Percentiles rank a stretch among this genome's conserved stretches.
These are phyloP conservation scores for Andricus quercusramuli DNA, from an alignment of 2,888 invertebrate genomes.

Conservation along the genomic window DNA sequence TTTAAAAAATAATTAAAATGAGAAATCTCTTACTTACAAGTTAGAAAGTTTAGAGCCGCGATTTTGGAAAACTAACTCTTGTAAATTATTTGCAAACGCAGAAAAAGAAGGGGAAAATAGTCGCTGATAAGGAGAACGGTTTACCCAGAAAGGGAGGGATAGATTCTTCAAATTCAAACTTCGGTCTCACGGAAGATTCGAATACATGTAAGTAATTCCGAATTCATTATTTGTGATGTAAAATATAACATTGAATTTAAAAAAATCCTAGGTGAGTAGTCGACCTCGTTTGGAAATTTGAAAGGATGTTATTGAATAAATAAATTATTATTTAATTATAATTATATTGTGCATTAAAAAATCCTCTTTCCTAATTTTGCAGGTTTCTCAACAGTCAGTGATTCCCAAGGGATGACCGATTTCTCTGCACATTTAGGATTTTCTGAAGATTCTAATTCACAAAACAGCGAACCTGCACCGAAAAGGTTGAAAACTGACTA, in stretches of 20 bases:
- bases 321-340: no score
- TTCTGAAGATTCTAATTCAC: constrained; percentile 94
- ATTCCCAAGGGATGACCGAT: constrained; percentile 93
- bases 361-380: constrained; percentile 58
- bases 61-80: background rate
- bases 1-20: no score
- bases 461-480: constrained; percentile 89
- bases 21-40: background rate
- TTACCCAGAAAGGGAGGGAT: constrained; percentile 84
- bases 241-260: constrained; percentile 17
- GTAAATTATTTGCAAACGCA: constrained; percentile 54
- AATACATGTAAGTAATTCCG: constrained; percentile 87
- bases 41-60: background rate
- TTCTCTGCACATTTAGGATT: constrained; percentile 92
- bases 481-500: constrained; percentile 90
- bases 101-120: constrained; percentile 86
- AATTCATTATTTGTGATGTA: constrained; percentile 19
- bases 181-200: constrained; percentile 92
- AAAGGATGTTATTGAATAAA: no score
- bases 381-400: constrained; percentile 95
- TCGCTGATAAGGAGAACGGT: constrained; percentile 90
- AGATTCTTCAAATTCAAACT: constrained; percentile 90
- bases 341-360: background rate
- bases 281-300: no score
- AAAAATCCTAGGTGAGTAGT: no score